These are phyloP conservation scores for Paracanthobrama guichenoti DNA, from an alignment of 2,113 vertebrate species.

Conservation along the genomic window DNA sequence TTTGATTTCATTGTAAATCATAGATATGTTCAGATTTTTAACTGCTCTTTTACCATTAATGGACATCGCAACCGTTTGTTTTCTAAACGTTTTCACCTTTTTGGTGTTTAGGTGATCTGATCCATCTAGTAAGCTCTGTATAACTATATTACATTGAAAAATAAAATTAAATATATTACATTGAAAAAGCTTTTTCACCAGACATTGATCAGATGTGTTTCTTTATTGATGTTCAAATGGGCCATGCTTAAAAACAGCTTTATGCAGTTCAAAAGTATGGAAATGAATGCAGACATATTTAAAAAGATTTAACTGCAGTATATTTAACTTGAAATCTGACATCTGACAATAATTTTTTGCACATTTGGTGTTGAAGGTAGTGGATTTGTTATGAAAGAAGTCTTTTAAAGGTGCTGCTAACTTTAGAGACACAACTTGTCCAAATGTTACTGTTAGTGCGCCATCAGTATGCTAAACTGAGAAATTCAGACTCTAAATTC, in stretches of 20 bases:
- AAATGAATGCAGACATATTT: neutral
- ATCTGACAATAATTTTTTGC: neutral
- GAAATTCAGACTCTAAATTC: too few species aligned
- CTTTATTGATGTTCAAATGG: neutral
- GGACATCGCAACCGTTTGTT: neutral
- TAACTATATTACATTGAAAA: neutral
- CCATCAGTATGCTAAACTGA: too few species aligned
- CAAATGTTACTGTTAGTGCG: neutral
- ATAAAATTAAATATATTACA: neutral
- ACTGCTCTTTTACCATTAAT: neutral
- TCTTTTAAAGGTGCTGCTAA: neutral
- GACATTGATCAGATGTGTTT: neutral
- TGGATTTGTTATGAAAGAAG: neutral
- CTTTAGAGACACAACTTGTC: neutral
- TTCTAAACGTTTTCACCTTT: neutral
- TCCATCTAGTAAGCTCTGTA: neutral
- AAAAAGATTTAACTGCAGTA: neutral
- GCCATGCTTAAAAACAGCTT: neutral
- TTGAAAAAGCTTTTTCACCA: neutral
- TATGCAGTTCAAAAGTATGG: neutral
- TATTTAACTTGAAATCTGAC: neutral
- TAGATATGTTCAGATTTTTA: neutral
- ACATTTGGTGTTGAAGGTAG: neutral
- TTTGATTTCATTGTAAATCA: slow-evolving; percentile 10
- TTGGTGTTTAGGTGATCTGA: slow-evolving; percentile 1